Percentiles rank a stretch among this genome's conserved stretches.
Conservation (phyloP, 1,140 invertebrate species). For the Pachyrhynchus sulphureomaculatus region DNA sequence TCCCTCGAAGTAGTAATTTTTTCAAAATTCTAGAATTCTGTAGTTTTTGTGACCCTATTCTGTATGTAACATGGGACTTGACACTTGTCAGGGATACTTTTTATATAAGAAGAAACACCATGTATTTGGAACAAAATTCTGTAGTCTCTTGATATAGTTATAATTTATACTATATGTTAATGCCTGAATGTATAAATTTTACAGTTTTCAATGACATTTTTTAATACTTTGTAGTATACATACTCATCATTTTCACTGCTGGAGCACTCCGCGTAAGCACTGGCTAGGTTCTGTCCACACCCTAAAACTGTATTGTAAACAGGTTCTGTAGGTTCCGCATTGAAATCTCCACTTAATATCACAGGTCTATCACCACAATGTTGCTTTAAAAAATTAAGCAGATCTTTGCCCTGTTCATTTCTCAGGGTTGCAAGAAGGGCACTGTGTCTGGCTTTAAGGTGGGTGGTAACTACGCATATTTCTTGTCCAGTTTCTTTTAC, state of each 20-base stretch:
- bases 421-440: conserved; percentile 68
- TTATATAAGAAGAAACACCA: too few species aligned
- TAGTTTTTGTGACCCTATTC: too few species aligned
- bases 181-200: too few species aligned
- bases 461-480: conserved; percentile 72
- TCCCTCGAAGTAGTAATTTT: too few species aligned
- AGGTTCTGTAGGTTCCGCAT: conserved; percentile 73
- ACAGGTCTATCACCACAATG: conserved; percentile 59
- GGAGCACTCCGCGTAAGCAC: conserved; percentile 55
- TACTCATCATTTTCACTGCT: conserved; percentile 16
- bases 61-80: too few species aligned
- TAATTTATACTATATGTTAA: too few species aligned
- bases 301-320: conserved; percentile 64
- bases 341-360: conserved; percentile 77
- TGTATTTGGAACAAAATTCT: too few species aligned
- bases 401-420: conserved; percentile 74
- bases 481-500: conserved; percentile 58
- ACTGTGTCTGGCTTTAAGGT: conserved; percentile 75
- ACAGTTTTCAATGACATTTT: too few species aligned
- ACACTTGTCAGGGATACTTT: too few species aligned
- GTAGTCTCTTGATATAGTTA: too few species aligned
- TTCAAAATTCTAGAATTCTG: too few species aligned
- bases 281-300: conserved; percentile 53
- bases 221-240: too few species aligned
- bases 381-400: conserved; percentile 63